Evolutionary conservation across 2,113 vertebrate genomes (phyloP), one percentile per base, ranked within the genome.

Genomic region (Neogale vison): DNA sequence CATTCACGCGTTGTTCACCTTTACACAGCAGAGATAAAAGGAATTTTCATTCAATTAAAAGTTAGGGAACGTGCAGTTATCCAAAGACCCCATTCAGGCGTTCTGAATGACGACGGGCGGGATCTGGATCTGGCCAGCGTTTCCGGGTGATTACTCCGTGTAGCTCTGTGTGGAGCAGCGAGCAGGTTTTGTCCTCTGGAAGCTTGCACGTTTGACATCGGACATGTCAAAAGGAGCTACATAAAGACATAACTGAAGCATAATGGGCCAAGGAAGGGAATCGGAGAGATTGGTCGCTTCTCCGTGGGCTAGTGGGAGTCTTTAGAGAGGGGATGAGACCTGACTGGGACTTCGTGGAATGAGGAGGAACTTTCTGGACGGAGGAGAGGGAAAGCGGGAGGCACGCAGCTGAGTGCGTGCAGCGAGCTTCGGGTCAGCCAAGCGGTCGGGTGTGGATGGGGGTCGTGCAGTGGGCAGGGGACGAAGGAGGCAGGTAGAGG

Each of bases 1-100:
- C 93, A 94, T 87, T 61, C 97, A 94, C 47, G 95, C 90, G 91
- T 67, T 88, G 90, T 97, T 98, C 97, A 98, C 95, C 97, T 95
- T 71, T 39, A 88, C 85, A 57, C 34, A 80, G 79, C 52, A 61
- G 90, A 63, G 88, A 88, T 67, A 95, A 88, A 71, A 96, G 97
- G 82, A 74, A 82, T 20, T 55, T 74, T 42, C 55, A 88, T 93
- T 95, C 31, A 23, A 6, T 81, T 81, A 65, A 74, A 95, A 92
- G 82, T 79, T 71, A 57, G 42, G 57, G 77, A 86, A 69, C 0
- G 50, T 20, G 47, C 59, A 4, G 26, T 31, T 77, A 55, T 42
- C 20, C 29, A 61, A 86, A 81, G 91, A 69, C 72, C 63, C 34
- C 47, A n/a, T 18, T 50, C 34, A 50, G 52, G 80, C 12, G 52